These are phyloP conservation scores for Latrodectus hesperus DNA, from an alignment of 2,888 invertebrate genomes.

Conservation along the genomic window DNA sequence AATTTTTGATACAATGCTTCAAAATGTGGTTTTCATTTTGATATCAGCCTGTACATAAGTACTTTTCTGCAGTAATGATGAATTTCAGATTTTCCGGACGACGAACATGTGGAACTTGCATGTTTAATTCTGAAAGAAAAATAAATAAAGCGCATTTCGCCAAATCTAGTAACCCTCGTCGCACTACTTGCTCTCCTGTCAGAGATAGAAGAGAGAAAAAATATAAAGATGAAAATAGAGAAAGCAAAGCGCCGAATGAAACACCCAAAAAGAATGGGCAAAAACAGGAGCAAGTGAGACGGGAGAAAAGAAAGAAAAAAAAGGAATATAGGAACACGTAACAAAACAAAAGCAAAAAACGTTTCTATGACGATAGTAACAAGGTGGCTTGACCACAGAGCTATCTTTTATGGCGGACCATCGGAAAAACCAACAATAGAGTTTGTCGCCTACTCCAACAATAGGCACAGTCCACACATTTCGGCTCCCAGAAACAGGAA, in stretches of 20 bases:
- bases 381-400: slow-evolving; percentile 66
- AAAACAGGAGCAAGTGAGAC: slow-evolving; percentile 42
- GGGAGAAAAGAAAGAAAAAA: slow-evolving; percentile 2
- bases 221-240: background rate
- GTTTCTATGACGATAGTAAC: slow-evolving; percentile 59
- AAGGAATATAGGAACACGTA: background rate
- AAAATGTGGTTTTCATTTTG: too few species aligned
- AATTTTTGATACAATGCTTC: too few species aligned
- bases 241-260: slow-evolving; percentile 10
- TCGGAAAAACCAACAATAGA: slow-evolving; percentile 67
- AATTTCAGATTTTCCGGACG: too few species aligned
- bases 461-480: slow-evolving; percentile 50
- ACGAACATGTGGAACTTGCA: too few species aligned
- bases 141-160: background rate
- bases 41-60: too few species aligned
- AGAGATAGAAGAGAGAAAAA: slow-evolving; percentile 29
- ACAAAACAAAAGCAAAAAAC: slow-evolving; percentile 45
- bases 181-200: background rate
- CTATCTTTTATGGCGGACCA: slow-evolving; percentile 61
- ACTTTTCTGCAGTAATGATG: too few species aligned
- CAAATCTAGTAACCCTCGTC: slow-evolving; percentile 12
- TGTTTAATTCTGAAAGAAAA: background rate
- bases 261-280: slow-evolving; percentile 28
- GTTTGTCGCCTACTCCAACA: slow-evolving; percentile 62
- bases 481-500: slow-evolving; percentile 55